Percentiles rank a stretch among this genome's conserved stretches.
Conservation (phyloP, 1,140 invertebrate genomes). For the Drosophila takahashii region DNA sequence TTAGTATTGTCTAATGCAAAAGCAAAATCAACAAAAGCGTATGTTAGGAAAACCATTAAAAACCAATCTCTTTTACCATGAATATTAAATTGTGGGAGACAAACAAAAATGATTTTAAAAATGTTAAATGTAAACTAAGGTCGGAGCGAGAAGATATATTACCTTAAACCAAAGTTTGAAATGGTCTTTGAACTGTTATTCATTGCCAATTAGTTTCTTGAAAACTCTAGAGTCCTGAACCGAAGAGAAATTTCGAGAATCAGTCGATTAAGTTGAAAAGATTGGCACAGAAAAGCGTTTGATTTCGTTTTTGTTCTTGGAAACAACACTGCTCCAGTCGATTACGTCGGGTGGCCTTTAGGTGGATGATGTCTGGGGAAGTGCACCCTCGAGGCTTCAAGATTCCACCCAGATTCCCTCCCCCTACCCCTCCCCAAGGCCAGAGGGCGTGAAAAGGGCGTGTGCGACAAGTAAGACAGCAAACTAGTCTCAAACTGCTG, state of each 20-base stretch:
- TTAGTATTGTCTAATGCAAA: too few species aligned
- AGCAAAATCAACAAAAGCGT: too few species aligned
- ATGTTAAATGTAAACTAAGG: neutral
- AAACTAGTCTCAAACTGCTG: conserved; percentile 49
- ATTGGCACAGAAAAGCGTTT: conserved; percentile 27
- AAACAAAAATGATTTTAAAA: too few species aligned
- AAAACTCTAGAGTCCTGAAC: neutral
- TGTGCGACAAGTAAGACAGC: conserved; percentile 13
- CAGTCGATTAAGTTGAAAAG: conserved; percentile 7
- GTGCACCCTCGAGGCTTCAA: conserved; percentile 18
- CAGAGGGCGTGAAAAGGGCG: conserved; percentile 30
- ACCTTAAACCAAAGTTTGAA: neutral
- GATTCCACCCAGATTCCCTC: conserved; percentile 1
- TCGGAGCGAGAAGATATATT: neutral
- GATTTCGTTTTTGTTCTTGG: conserved; percentile 21
- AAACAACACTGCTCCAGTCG: conserved; percentile 17
- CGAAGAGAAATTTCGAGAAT: neutral
- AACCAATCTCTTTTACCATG: too few species aligned
- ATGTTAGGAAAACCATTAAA: too few species aligned
- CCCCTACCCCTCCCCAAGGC: conserved; percentile 10
- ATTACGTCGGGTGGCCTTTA: conserved; percentile 13
- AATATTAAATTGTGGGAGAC: too few species aligned
- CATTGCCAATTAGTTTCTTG: conserved; percentile 11
- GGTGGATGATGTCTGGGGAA: conserved; percentile 10
- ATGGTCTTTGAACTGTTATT: neutral